Conservation (phyloP, 2,797 vertebrate genomes). For the Halcyon chelicuti region DNA sequence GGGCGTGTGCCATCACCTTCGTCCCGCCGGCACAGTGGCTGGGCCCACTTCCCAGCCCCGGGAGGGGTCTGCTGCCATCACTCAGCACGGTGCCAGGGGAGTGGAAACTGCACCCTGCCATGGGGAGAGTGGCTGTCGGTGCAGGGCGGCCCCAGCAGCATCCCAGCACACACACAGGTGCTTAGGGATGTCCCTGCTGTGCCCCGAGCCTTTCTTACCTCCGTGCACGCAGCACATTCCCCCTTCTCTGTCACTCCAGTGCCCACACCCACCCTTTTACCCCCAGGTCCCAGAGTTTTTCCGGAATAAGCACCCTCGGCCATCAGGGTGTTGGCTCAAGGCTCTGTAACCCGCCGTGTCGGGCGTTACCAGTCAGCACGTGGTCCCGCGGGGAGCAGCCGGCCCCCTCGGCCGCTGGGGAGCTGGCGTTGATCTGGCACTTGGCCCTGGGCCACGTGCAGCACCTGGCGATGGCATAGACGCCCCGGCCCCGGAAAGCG, state of each 20-base stretch:
- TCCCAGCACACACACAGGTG: accelerated
- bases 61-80: conserved; percentile 35
- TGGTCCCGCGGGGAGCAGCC: conserved; percentile 73
- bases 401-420: neutral
- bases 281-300: neutral
- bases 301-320: neutral
- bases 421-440: conserved; percentile 74
- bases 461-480: conserved; percentile 87
- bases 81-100: conserved; percentile 10
- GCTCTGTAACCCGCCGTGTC: accelerated
- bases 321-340: neutral
- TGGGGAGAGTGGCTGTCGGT: accelerated
- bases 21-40: conserved; percentile 65
- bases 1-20: conserved; percentile 63
- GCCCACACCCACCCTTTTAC: neutral
- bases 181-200: neutral
- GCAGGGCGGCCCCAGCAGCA: accelerated
- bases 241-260: neutral
- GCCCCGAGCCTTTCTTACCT: neutral
- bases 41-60: neutral
- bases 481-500: conserved; percentile 72
- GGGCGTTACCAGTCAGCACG: conserved; percentile 82
- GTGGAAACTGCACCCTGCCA: conserved; percentile 83
- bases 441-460: conserved; percentile 78
- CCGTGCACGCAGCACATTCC: accelerated